These are phyloP conservation scores for Agrochola lychnidis DNA, from an alignment of 2,888 invertebrate genomes.

Conservation along the genomic window DNA sequence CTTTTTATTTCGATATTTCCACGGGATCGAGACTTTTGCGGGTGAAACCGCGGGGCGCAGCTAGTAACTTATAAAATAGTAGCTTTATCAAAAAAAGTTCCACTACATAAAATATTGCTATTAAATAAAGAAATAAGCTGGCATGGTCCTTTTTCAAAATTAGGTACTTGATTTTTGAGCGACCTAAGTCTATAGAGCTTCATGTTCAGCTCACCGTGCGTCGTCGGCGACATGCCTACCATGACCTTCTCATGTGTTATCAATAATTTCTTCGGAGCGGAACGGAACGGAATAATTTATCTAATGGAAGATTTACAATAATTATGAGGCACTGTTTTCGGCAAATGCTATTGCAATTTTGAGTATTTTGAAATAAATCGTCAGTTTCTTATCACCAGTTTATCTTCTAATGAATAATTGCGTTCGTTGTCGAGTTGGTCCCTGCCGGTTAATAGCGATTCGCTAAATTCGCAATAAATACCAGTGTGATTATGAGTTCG, in stretches of 20 bases:
- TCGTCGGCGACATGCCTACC: not conserved
- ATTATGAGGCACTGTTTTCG: not conserved
- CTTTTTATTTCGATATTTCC: no score
- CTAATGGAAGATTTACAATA: not conserved
- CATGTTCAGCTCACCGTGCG: no score
- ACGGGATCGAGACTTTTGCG: no score
- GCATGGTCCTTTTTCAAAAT: no score
- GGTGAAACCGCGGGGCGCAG: no score
- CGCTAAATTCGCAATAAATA: constrained; percentile 50
- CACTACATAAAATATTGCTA: no score
- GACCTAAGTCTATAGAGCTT: no score
- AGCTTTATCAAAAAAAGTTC: no score
- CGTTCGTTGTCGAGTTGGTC: constrained; percentile 12
- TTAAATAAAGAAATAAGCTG: no score
- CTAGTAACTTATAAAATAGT: no score
- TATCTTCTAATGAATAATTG: constrained; percentile 27
- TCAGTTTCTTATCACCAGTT: constrained; percentile 10
- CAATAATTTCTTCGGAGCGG: not conserved
- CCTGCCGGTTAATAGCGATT: constrained; percentile 12
- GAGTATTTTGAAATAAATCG: not conserved
- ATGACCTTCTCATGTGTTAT: not conserved
- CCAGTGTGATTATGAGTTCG: constrained; percentile 9
- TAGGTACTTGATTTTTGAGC: no score
- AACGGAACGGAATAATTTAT: not conserved
- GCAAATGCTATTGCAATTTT: not conserved